phyloP scores from a whole-genome alignment of 2,797 vertebrate species.

The Anabas testudineus region DNA sequence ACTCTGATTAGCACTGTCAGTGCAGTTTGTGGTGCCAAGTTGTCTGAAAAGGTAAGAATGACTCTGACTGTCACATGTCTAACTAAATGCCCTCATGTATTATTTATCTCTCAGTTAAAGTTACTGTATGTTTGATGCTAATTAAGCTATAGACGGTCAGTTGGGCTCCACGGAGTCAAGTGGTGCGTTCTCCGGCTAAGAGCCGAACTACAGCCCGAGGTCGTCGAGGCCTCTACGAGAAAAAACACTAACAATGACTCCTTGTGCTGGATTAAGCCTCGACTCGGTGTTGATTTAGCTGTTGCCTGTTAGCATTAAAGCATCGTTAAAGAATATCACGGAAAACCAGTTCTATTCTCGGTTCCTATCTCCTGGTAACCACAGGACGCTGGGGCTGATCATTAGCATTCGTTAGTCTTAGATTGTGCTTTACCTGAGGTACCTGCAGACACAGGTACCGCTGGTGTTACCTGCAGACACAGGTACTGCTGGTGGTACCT shows the following conservation, averaged over 20 bases:
- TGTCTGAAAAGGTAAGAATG: no score
- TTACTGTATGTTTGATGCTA: no score
- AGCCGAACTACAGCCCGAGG: constrained; percentile 34
- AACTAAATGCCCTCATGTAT: neutral
- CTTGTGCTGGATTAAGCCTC: rapidly evolving
- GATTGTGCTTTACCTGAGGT: rapidly evolving
- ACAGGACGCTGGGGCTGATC: constrained; percentile 14
- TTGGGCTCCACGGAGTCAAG: rapidly evolving
- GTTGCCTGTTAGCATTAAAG: no score
- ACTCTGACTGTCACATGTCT: neutral
- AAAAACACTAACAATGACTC: neutral
- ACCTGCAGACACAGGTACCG: rapidly evolving
- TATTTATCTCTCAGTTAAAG: no score
- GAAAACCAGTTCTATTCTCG: rapidly evolving
- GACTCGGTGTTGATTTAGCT: rapidly evolving
- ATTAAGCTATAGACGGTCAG: no score
- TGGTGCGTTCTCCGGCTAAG: neutral
- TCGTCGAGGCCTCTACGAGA: constrained; percentile 33
- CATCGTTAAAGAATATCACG: neutral
- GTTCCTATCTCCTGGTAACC: neutral
- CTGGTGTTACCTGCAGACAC: rapidly evolving
- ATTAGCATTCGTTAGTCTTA: neutral
- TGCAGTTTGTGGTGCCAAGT: no score
- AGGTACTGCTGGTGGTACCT: no score
- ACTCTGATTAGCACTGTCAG: no score